Evolutionary conservation across 2,888 invertebrate genomes (phyloP), one percentile per base, ranked within the genome.

Genomic region (Serripes groenlandicus): DNA sequence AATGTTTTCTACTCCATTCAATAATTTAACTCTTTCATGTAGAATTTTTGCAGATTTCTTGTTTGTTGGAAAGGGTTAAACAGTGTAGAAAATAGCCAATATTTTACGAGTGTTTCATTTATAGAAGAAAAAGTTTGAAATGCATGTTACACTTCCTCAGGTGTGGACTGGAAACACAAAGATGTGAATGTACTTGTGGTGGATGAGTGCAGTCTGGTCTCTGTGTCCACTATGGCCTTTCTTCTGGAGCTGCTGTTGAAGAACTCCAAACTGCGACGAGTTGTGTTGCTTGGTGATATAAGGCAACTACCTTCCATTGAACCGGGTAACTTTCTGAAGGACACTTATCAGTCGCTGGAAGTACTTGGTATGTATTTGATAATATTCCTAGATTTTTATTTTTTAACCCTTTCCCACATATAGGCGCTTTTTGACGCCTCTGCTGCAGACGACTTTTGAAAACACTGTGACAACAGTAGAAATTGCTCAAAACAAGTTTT

Each of bases 231-330:
- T 7, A 92, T 93, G 75, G 81, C 91, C 3, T 88, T 87, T 5
- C 83, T 93, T 28, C 79, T 93, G 11, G 86, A 87, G 49, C 87
- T 91, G 34, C 87, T 93, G 18, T 68, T 87, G 37, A 77, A 84
- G 9, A 66, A 92, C 28, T 88, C 92, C 0, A 54, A 88, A 23
- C 84, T 93, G 21, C 60, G 77, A 18, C 90, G 91, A 77, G 71
- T 93, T 30, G 88, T 93, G 11, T 85, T 93, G 7, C 88, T 93
- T 0, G 93, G 93, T 0, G 93, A 93, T 75, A 76, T 93, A 1
- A 64, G 92, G 73, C 93, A 93, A 86, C 83, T 93, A 70, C 93
- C 93, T 0, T 93, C 93, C 23, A 92, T 93, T 11, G 92, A 93
- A 75, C 91, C 93, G 1, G 93, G 93, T 21, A 90, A 92, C 77